These are phyloP conservation scores for Dryas iulia DNA, from an alignment of 1,140 invertebrate genomes.

Conservation along the genomic window DNA sequence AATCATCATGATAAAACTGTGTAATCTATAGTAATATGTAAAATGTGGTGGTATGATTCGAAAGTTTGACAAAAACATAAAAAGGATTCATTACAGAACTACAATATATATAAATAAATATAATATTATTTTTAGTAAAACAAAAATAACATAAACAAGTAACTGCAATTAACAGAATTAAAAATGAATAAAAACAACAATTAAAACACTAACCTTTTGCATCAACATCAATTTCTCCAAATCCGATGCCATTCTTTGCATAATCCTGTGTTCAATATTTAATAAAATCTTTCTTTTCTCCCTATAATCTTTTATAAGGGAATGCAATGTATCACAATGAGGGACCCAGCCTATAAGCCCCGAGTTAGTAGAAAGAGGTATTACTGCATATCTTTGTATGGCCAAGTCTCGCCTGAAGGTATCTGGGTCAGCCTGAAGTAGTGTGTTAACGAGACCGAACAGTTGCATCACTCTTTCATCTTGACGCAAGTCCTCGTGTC, in stretches of 20 bases:
- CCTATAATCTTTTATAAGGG: constrained; percentile 97
- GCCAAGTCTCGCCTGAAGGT: constrained; percentile 86
- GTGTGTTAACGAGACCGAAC: constrained; percentile 91
- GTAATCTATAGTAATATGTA: no score
- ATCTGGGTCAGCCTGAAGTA: constrained; percentile 87
- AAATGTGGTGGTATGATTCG: no score
- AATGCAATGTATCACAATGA: constrained; percentile 89
- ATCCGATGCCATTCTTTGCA: constrained; percentile 98
- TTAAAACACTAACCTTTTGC: constrained; percentile 87
- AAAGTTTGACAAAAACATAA: no score
- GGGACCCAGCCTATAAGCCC: constrained; percentile 99
- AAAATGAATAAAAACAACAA: background rate
- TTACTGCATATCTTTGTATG: constrained; percentile 91
- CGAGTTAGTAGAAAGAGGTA: constrained; percentile 98
- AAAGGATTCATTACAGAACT: no score
- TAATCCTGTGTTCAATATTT: constrained; percentile 98
- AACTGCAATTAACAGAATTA: no score
- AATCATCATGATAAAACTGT: background rate
- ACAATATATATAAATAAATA: no score
- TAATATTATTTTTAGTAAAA: background rate
- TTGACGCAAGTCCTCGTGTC: constrained; percentile 93
- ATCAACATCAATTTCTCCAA: constrained; percentile 98
- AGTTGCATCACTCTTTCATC: constrained; percentile 95
- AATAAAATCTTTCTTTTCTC: constrained; percentile 98
- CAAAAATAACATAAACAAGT: background rate